phyloP scores from a whole-genome alignment of 1,140 invertebrate species.

The Ectropis grisescens region DNA sequence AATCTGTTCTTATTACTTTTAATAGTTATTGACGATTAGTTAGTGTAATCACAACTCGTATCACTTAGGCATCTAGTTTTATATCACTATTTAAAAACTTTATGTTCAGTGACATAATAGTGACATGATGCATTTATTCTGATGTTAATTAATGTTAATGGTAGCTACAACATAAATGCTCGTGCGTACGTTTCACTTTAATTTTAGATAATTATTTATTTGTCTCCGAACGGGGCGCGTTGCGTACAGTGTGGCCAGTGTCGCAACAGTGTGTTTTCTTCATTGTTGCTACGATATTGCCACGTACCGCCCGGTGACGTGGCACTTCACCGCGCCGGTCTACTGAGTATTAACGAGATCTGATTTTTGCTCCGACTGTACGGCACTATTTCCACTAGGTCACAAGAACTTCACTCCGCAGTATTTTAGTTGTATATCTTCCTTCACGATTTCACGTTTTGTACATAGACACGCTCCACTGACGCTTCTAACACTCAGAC shows the following conservation, averaged over 20 bases:
- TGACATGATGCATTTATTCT: slow-evolving; percentile 69
- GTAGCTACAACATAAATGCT: slow-evolving; percentile 65
- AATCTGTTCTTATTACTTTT: slow-evolving; percentile 34
- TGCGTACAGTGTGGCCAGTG: slow-evolving; percentile 27
- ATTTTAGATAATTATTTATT: slow-evolving; percentile 59
- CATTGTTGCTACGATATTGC: slow-evolving; percentile 20
- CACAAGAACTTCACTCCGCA: slow-evolving; percentile 45
- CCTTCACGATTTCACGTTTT: slow-evolving; percentile 29
- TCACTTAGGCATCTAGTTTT: slow-evolving; percentile 50
- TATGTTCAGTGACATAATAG: slow-evolving; percentile 62
- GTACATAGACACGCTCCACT: slow-evolving; percentile 37
- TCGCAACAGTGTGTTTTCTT: slow-evolving; percentile 37
- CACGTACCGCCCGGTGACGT: slow-evolving; percentile 21
- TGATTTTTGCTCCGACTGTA: slow-evolving; percentile 31
- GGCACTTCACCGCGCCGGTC: slow-evolving; percentile 9
- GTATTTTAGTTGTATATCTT: slow-evolving; percentile 58
- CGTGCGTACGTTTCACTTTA: slow-evolving; percentile 55
- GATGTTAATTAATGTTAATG: slow-evolving; percentile 67
- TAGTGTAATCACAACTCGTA: slow-evolving; percentile 60
- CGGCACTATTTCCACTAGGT: slow-evolving; percentile 38
- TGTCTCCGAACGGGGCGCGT: slow-evolving; percentile 14
- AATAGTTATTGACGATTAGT: slow-evolving; percentile 49
- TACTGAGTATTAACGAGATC: slow-evolving; percentile 40
- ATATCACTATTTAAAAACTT: slow-evolving; percentile 41
- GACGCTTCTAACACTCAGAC: slow-evolving; percentile 20